phyloP scores from a whole-genome alignment of 2,888 invertebrate genomes.

The Cloeon dipterum region DNA sequence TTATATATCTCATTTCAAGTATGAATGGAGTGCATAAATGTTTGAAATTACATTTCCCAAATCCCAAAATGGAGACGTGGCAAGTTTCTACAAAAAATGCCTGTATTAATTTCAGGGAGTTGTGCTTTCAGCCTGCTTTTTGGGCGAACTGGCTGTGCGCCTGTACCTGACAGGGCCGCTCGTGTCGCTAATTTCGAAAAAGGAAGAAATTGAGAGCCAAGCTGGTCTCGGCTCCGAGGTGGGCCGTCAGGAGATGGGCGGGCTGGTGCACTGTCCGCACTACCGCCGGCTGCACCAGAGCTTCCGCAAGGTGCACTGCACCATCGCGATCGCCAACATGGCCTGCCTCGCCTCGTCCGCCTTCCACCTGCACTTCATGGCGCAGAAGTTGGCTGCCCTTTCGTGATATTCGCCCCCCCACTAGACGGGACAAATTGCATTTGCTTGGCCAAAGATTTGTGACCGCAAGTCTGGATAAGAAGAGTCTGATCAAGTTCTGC shows the following conservation, averaged over 20 bases:
- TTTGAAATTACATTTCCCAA: too few species aligned
- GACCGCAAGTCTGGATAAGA: too few species aligned
- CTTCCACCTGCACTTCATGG: constrained; percentile 40
- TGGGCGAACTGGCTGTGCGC: constrained; percentile 51
- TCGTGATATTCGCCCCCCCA: background rate
- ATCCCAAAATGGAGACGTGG: too few species aligned
- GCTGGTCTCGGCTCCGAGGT: constrained; percentile 59
- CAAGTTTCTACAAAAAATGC: too few species aligned
- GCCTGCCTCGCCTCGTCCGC: constrained; percentile 39
- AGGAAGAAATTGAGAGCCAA: constrained; percentile 47
- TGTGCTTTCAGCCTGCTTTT: constrained; percentile 37
- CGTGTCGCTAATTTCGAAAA: constrained; percentile 44
- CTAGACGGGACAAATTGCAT: background rate
- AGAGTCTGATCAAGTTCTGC: too few species aligned
- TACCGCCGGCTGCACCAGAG: constrained; percentile 49
- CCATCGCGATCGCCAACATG: constrained; percentile 61
- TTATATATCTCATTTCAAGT: too few species aligned
- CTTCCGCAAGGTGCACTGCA: constrained; percentile 54
- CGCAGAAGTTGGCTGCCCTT: constrained; percentile 20
- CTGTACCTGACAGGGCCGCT: constrained; percentile 53
- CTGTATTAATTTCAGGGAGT: constrained; percentile 25
- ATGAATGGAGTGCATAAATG: too few species aligned
- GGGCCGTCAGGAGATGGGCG: constrained; percentile 45
- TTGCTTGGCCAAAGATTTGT: background rate
- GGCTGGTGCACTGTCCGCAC: constrained; percentile 50